Base-by-base conservation (phyloP, 2,113 vertebrate species). In the Xerus inauris region DNA sequence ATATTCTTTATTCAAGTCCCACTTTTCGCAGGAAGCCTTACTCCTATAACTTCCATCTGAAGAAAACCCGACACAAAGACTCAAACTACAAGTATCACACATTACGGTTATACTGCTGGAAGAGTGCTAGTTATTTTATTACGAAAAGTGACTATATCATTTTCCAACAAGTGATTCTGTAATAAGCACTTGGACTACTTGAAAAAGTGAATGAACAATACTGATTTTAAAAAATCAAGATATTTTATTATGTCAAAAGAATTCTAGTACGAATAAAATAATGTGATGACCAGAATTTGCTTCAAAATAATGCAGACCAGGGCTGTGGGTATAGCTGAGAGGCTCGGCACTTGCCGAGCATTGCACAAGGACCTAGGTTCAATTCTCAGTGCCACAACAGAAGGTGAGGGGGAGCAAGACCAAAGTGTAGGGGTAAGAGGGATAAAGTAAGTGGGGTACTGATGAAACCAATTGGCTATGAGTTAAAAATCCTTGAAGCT, bases 251-350 rank as follows among this genome's bases (percentile, higher is more conserved):
- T 26, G 35, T 94, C 76, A 62, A 94, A 93, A 93, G 47, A 95
- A 47, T 84, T 92, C 30, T 89, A 93, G 30, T 47, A 94, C 64
- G 89, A 94, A 96, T 57, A 40, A 91, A 87, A 94, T 75, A 91
- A 84, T 71, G 30, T 62, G 65, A 80, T n/a, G 11, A 67, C 13
- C 30, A 81, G 24, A 24, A 92, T 81, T 54, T 92, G 51, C 40
- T 87, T 84, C 81, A 90, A 89, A 90, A 87, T 76, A 92, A 86
- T 72, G 14, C 73, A 57, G 20, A 59, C 59, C 24, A 26, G 24
- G 24, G 24, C 59, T 26, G 24, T 26, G 24, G 22, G 24, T 62
- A 24, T 57, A 57, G 54, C 54, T 20, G 54, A 57, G 54, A 57
- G 19, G 54, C 13, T 20, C 5, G 20, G 54, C 10, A 62, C 24